Evolutionary conservation across 2,113 vertebrate genomes (phyloP).

Genomic region (Sitta europaea): DNA sequence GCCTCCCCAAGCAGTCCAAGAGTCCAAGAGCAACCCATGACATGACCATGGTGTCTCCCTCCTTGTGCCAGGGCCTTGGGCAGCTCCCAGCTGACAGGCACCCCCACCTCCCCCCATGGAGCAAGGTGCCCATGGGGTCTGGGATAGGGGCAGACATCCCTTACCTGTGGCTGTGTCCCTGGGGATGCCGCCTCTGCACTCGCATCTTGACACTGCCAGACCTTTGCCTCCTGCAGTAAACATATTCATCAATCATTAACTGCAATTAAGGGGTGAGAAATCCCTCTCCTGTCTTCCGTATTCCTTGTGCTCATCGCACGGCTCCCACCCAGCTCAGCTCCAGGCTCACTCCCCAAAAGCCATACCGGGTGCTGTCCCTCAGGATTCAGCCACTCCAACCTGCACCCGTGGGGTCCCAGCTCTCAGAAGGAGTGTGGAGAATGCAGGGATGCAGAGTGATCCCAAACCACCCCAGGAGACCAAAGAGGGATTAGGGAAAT

Average conservation of each 20-base stretch:
- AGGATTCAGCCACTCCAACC: background rate
- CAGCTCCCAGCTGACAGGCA: background rate
- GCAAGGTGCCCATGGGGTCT: rapidly evolving
- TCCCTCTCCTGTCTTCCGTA: background rate
- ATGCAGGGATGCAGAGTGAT: background rate
- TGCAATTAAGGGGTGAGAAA: slow-evolving; percentile 20
- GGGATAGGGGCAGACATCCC: background rate
- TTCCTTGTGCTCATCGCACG: background rate
- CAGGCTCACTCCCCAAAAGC: rapidly evolving
- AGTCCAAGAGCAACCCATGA: background rate
- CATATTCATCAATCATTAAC: slow-evolving; percentile 44
- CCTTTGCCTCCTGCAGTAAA: slow-evolving; percentile 53
- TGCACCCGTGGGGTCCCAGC: background rate
- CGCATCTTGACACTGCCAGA: background rate
- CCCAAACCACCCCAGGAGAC: background rate
- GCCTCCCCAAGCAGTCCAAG: background rate
- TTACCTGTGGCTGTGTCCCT: background rate
- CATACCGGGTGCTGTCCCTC: rapidly evolving
- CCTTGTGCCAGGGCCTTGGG: background rate
- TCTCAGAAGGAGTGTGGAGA: background rate
- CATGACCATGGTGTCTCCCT: rapidly evolving
- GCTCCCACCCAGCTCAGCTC: background rate
- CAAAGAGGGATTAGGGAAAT: background rate
- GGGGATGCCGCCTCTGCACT: background rate
- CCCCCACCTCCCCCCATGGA: rapidly evolving